Percentiles rank a stretch among this genome's conserved stretches.
These are phyloP conservation scores for Myopa testacea DNA, from an alignment of 2,888 invertebrate genomes.

Conservation along the genomic window DNA sequence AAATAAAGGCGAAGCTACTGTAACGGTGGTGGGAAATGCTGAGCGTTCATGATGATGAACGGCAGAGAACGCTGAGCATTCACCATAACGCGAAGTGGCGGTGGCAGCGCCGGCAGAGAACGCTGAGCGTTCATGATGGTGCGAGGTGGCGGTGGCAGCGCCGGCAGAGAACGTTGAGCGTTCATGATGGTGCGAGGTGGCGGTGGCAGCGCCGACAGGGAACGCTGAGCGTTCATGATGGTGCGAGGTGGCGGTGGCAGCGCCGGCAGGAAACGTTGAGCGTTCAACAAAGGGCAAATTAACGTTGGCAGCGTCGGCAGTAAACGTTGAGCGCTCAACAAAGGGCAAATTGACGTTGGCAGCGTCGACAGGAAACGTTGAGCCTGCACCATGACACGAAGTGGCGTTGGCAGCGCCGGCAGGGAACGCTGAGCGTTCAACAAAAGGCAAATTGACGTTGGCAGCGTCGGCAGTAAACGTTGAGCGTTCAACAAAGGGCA, in stretches of 20 bases:
- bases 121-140: neutral
- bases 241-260: too few species aligned
- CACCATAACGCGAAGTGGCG: neutral
- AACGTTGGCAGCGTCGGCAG: too few species aligned
- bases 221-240: too few species aligned
- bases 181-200: too few species aligned
- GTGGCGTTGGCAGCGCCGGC: neutral
- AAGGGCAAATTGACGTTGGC: conserved; percentile 1
- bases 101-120: neutral
- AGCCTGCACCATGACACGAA: neutral
- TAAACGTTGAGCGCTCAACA: neutral
- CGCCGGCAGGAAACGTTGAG: too few species aligned
- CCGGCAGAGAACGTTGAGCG: too few species aligned
- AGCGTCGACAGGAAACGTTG: neutral
- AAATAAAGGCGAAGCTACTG: neutral
- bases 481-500: too few species aligned
- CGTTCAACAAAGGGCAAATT: too few species aligned
- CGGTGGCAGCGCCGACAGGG: too few species aligned
- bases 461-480: too few species aligned
- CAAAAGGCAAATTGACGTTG: too few species aligned
- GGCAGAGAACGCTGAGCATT: neutral
- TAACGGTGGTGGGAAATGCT: neutral
- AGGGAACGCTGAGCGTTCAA: neutral
- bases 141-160: too few species aligned
- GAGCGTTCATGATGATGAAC: neutral